A percentile compares a stretch with the other conserved stretches of the same genome.
These are phyloP conservation scores for Apotomis capreana DNA, from an alignment of 2,888 invertebrate species.

Conservation along the genomic window DNA sequence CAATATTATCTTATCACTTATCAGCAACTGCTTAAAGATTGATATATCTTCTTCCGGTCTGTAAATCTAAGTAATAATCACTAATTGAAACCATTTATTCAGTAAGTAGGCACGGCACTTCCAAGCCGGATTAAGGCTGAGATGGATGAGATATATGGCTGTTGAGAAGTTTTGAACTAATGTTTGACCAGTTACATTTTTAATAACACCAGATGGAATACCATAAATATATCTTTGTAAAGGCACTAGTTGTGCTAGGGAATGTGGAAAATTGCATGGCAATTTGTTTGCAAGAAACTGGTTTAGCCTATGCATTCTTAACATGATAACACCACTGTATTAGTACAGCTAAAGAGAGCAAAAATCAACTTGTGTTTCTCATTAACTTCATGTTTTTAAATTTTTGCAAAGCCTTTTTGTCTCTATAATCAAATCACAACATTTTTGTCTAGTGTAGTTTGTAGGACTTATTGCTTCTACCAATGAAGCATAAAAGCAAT, in stretches of 20 bases:
- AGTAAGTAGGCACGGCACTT: neutral
- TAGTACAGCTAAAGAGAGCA: neutral
- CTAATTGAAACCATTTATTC: neutral
- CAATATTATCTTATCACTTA: neutral
- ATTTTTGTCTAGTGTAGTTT: too few species aligned
- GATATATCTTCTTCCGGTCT: neutral
- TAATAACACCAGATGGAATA: neutral
- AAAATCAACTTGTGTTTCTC: too few species aligned
- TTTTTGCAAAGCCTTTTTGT: too few species aligned
- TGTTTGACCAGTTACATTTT: neutral
- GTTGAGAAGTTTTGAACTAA: too few species aligned
- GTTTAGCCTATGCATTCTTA: neutral
- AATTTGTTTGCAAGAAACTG: neutral
- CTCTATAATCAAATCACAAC: too few species aligned
- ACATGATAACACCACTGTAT: slow-evolving; percentile 1
- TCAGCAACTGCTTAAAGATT: neutral
- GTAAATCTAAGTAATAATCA: neutral
- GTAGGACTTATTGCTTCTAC: too few species aligned
- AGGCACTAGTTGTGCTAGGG: neutral
- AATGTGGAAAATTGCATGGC: neutral
- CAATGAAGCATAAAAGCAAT: too few species aligned
- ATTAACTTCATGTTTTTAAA: too few species aligned
- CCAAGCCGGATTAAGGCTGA: too few species aligned
- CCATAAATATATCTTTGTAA: neutral
- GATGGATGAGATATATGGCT: too few species aligned